phyloP scores from a whole-genome alignment of 2,797 vertebrate genomes.

The Sylvia borin region DNA sequence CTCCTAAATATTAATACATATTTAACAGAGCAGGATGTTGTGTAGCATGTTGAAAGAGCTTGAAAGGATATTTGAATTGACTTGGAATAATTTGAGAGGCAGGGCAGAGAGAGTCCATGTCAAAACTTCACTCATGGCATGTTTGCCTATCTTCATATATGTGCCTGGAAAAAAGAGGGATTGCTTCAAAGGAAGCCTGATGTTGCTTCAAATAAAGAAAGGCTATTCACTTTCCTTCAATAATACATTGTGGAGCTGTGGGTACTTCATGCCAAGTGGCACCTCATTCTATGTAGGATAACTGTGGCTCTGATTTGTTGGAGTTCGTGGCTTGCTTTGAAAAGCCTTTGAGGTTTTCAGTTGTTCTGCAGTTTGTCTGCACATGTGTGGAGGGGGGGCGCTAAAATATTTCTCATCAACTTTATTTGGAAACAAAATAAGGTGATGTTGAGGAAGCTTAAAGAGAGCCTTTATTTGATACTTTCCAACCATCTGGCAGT shows the following conservation, averaged over 20 bases:
- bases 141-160: not conserved
- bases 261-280: not conserved
- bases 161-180: not conserved
- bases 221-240: not conserved
- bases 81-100: not conserved
- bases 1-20: not conserved
- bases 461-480: not conserved
- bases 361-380: not conserved
- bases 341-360: not conserved
- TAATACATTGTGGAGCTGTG: not conserved
- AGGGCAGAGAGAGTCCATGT: fast-evolving
- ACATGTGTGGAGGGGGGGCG: fast-evolving
- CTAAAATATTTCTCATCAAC: not conserved
- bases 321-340: not conserved
- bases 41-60: not conserved
- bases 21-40: not conserved
- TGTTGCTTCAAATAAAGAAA: not conserved
- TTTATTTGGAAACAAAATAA: not conserved
- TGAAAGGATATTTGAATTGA: not conserved
- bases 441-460: not conserved
- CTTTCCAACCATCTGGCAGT: not conserved
- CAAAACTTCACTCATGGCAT: not conserved
- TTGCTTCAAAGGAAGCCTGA: not conserved
- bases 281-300: not conserved
- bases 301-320: not conserved